These are phyloP conservation scores for Darevskia mixta DNA, from an alignment of 2,797 vertebrate genomes.

Conservation along the genomic window DNA sequence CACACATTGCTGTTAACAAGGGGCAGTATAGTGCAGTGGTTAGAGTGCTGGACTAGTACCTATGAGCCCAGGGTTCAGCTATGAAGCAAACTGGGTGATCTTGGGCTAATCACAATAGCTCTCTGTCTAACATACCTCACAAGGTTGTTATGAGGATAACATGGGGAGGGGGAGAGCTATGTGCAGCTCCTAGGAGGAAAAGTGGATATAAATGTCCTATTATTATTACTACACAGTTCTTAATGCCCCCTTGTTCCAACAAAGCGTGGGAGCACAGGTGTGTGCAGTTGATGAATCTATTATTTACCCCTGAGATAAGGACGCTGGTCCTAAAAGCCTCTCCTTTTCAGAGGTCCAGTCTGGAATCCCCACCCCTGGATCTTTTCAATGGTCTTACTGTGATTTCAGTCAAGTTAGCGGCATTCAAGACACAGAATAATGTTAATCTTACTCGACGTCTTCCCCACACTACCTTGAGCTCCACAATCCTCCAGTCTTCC, in stretches of 20 bases:
- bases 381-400: neutral
- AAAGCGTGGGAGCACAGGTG: neutral
- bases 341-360: neutral
- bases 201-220: too few species aligned
- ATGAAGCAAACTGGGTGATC: too few species aligned
- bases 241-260: neutral
- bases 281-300: neutral
- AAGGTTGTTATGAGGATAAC: too few species aligned
- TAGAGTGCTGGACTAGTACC: too few species aligned
- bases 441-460: neutral
- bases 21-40: too few species aligned
- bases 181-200: too few species aligned
- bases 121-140: too few species aligned
- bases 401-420: neutral
- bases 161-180: too few species aligned
- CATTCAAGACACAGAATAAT: neutral
- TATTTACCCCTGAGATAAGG: neutral
- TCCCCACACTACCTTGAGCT: conserved; percentile 9
- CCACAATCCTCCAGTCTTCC: conserved; percentile 3
- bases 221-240: too few species aligned
- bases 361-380: neutral
- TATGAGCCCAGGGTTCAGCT: too few species aligned
- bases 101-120: too few species aligned
- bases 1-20: neutral
- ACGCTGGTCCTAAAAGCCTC: neutral